Evolutionary conservation across 1,140 invertebrate genomes (phyloP), one percentile per base, ranked within the genome.

Genomic region (Caenorhabditis latens): DNA sequence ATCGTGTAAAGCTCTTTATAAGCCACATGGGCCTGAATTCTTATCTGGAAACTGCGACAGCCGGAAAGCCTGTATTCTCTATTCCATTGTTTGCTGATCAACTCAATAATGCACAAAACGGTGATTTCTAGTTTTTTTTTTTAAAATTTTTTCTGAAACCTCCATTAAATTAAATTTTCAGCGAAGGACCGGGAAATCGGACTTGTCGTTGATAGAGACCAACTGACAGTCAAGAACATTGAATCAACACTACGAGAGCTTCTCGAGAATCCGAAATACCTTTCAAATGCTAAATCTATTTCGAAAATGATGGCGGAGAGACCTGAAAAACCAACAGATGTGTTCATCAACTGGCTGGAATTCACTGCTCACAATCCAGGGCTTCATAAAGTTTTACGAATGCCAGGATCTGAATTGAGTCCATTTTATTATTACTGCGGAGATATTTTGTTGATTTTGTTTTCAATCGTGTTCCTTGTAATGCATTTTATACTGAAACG

Each of bases 401-500:
- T 71, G 16, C 65, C 65, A 8, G 65, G 65, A 71, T 2, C 65
- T 71, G 42, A 71, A 19, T 11, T 71, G 21, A 71, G 40, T n/a
- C 65, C 65, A 43, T 71, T 71, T 71, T 71, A 71, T 71, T 71
- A 71, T 19, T 71, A 71, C n/a, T 71, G 65, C 19, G 40, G 65
- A 71, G 42, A 71, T 71, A 24, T 71, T 46, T 19, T 71, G 3
- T 19, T n/a, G 11, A 13, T 46, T 4, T 8, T 43, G 19, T 19
- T 71, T 71, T 32, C 16, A 1, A 19, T 71, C 4, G 4, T 43
- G 13, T 46, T 71, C 46, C 4, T 71, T 4, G 42, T 24, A 6
- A 3, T 71, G 9, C 32, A 40, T 4, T 19, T 32, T 46, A n/a
- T 71, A 9, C n/a, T 32, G 6, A 32, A 63, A 13, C 61, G 24